Conservation (phyloP, 2,113 vertebrate genomes). For the Callaeas wilsoni region DNA sequence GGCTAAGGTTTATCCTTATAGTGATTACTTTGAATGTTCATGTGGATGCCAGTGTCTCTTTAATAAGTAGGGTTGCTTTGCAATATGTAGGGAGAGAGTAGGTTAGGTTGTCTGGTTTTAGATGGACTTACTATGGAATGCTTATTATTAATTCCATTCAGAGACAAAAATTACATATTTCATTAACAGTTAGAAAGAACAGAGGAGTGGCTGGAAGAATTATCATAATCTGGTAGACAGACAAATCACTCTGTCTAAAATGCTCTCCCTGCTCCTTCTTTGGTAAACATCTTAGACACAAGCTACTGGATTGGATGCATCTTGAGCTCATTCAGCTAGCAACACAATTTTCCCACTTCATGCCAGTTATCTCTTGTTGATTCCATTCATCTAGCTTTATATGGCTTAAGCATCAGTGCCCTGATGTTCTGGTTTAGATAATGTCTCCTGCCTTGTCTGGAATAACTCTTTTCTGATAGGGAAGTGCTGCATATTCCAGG, state of each 20-base stretch:
- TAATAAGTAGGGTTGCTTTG: background rate
- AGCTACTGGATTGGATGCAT: constrained; percentile 16
- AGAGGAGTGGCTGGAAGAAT: constrained; percentile 22
- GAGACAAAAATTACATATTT: background rate
- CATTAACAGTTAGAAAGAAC: background rate
- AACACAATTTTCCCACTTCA: background rate
- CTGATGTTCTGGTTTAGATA: background rate
- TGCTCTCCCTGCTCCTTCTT: background rate
- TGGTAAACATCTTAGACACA: constrained; percentile 2
- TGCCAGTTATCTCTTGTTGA: background rate
- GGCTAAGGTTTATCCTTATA: background rate
- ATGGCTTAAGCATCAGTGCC: background rate
- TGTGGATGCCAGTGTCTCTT: background rate
- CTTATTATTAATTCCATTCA: background rate
- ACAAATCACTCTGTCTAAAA: constrained; percentile 42
- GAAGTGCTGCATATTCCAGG: background rate
- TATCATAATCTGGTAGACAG: constrained; percentile 57
- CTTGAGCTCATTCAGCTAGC: constrained; percentile 1
- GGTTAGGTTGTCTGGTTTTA: background rate
- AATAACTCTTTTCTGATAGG: background rate
- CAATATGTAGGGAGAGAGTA: background rate
- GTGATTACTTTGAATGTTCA: background rate
- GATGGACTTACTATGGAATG: background rate
- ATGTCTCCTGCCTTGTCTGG: background rate
- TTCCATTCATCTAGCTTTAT: constrained; percentile 1